Percentiles rank a stretch among this genome's conserved stretches.
These are phyloP conservation scores for Anas platyrhynchos DNA, from an alignment of 2,113 vertebrate species.

Conservation along the genomic window DNA sequence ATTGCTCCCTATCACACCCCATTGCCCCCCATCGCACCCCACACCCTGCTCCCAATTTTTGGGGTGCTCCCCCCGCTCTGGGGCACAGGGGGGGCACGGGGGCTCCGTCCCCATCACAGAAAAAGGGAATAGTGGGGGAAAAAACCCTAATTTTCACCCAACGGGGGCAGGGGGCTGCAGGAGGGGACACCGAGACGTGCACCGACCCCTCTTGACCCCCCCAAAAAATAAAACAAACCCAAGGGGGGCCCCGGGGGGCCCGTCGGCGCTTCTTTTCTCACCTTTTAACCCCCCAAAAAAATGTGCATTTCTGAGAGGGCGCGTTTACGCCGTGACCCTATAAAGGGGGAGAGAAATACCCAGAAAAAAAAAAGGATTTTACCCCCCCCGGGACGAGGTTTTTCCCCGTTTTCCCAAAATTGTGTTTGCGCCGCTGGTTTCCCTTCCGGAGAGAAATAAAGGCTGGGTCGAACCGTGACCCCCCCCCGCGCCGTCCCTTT, in stretches of 20 bases:
- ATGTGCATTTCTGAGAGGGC: not conserved
- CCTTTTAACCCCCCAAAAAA: not conserved
- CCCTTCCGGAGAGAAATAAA: conserved; percentile 51
- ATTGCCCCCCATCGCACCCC: not conserved
- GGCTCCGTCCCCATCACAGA: no score
- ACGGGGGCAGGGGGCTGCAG: no score
- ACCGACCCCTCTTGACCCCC: not conserved
- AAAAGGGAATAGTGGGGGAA: no score
- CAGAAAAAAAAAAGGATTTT: no score
- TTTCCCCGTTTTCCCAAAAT: conserved; percentile 19
- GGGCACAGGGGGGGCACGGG: fast-evolving
- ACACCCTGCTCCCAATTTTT: not conserved
- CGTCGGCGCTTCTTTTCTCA: not conserved
- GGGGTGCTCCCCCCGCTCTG: not conserved
- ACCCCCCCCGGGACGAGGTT: not conserved
- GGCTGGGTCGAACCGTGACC: not conserved
- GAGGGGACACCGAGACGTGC: not conserved
- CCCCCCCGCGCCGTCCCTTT: no score
- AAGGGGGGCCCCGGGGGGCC: not conserved
- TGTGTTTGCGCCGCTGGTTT: conserved; percentile 33
- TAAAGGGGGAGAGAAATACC: no score
- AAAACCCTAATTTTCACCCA: not conserved
- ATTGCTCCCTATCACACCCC: not conserved
- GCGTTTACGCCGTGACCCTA: not conserved
- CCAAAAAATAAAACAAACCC: not conserved